phyloP scores from a whole-genome alignment of 2,888 invertebrate species.

The Orchesellides sinensis region DNA sequence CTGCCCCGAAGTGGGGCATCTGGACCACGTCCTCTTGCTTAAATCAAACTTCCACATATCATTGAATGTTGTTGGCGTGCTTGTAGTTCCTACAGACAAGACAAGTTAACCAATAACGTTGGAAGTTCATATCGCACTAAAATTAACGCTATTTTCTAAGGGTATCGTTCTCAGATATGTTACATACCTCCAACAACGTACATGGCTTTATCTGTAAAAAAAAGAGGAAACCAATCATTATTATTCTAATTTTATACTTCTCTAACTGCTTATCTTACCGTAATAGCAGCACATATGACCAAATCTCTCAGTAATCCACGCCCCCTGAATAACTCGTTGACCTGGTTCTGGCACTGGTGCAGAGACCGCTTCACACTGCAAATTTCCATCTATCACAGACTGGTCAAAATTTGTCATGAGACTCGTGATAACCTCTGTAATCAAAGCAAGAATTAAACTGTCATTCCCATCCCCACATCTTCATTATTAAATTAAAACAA shows the following conservation, averaged over 20 bases:
- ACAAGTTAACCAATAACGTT: not conserved
- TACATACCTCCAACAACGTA: constrained; percentile 90
- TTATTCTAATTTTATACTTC: not conserved
- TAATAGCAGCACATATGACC: constrained; percentile 93
- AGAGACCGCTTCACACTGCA: constrained; percentile 83
- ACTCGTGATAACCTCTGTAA: constrained; percentile 87
- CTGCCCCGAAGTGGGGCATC: constrained; percentile 88
- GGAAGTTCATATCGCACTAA: not conserved
- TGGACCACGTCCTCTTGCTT: constrained; percentile 89
- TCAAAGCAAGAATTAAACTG: constrained; percentile 27
- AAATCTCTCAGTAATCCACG: constrained; percentile 91
- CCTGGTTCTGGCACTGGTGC: constrained; percentile 47
- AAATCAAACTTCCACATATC: constrained; percentile 97
- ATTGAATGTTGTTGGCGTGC: constrained; percentile 95
- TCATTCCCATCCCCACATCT: too few species aligned
- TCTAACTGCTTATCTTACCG: too few species aligned
- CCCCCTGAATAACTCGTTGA: constrained; percentile 30
- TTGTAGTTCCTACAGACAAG: constrained; percentile 87
- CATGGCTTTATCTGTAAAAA: constrained; percentile 84
- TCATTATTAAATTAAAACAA: too few species aligned
- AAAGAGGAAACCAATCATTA: too few species aligned
- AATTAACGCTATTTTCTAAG: not conserved
- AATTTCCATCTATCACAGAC: constrained; percentile 86
- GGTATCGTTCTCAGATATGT: not conserved
- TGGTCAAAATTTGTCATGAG: constrained; percentile 86